Evolutionary conservation across 53 echinoderm and acorn worm genomes (phyloP).

Genomic region (Hippasteria phrygiana): DNA sequence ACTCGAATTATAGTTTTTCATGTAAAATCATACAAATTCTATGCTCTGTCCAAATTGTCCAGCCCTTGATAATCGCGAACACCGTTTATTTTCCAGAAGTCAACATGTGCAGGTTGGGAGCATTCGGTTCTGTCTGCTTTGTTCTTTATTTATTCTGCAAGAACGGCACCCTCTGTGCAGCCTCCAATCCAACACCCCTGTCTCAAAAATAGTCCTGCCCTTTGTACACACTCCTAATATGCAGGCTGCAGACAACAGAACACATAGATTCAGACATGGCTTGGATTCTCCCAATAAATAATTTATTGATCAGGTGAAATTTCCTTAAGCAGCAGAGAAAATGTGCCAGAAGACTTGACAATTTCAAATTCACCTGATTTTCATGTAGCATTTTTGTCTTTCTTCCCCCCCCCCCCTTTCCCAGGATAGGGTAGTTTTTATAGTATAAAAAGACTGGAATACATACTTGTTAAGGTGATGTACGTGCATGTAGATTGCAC

Average conservation of each 20-base stretch:
- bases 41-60: no score
- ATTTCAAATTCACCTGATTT: no score
- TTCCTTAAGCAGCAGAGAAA: no score
- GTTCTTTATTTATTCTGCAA: slow-evolving; percentile 18
- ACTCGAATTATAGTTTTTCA: no score
- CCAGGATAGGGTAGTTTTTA: no score
- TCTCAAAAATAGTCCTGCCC: slow-evolving; percentile 49
- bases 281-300: slow-evolving; percentile 15
- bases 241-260: slow-evolving; percentile 37
- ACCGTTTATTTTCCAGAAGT: not conserved
- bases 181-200: slow-evolving; percentile 34
- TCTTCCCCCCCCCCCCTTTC: no score
- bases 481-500: not conserved
- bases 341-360: no score
- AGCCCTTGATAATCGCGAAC: no score
- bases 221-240: slow-evolving; percentile 41
- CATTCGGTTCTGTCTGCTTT: slow-evolving; percentile 9
- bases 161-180: slow-evolving; percentile 1
- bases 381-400: no score
- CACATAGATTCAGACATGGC: not conserved
- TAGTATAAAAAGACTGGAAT: no score
- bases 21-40: no score
- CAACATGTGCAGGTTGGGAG: not conserved
- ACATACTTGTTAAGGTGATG: not conserved
- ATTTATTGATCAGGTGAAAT: slow-evolving; percentile 31